Conservation (phyloP, 2,113 vertebrate species). For the Rattus rattus region DNA sequence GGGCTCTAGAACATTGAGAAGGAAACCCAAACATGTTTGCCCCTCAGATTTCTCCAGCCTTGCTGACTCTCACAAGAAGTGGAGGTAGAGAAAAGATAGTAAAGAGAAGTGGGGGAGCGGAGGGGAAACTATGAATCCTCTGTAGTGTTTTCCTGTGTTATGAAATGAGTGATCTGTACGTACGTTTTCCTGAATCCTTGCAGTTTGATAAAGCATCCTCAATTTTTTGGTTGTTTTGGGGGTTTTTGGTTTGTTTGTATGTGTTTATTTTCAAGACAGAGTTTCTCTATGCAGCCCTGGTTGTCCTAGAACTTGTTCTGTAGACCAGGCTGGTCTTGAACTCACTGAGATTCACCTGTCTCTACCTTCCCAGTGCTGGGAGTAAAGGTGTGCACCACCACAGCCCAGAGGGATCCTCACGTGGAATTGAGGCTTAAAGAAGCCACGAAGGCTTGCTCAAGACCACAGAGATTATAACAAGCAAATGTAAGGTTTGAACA, state of each 20-base stretch:
- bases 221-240: background rate
- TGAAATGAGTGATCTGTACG: background rate
- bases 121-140: background rate
- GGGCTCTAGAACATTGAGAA: background rate
- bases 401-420: background rate
- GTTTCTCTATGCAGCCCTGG: background rate
- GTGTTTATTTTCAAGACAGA: background rate
- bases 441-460: conserved; percentile 30
- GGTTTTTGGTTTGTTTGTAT: background rate
- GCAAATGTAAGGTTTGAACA: background rate
- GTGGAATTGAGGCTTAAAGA: background rate
- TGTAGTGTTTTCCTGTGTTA: background rate
- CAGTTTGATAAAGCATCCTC: background rate
- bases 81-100: background rate
- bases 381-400: background rate
- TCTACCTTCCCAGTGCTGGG: background rate
- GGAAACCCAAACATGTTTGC: background rate
- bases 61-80: background rate
- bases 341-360: background rate
- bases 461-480: conserved; percentile 28
- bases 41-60: background rate
- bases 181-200: background rate
- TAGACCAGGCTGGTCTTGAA: background rate
- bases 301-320: background rate
- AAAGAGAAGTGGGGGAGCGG: background rate